Evolutionary conservation across 2,797 vertebrate genomes (phyloP).

Genomic region (Chiloscyllium punctatum): DNA sequence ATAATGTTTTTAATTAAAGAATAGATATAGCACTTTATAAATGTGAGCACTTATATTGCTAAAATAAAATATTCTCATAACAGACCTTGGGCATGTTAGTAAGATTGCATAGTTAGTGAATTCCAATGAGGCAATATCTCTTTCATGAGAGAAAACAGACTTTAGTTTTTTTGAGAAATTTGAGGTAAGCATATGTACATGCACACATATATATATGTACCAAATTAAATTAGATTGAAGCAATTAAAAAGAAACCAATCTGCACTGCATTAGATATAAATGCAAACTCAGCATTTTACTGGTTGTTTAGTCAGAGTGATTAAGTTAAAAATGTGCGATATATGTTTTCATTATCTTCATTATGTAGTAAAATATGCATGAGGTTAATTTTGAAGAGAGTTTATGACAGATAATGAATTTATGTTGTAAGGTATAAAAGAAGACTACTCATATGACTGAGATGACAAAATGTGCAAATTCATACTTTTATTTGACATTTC

Average conservation of each 20-base stretch:
- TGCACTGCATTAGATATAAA: neutral
- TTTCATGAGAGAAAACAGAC: neutral
- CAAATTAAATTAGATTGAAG: constrained; percentile 13
- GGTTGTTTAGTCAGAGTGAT: constrained; percentile 22
- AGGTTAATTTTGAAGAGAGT: neutral
- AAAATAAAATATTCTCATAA: neutral
- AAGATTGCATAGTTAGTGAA: neutral
- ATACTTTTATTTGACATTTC: neutral
- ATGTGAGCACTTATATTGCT: neutral
- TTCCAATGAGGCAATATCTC: no score
- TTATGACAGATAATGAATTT: neutral
- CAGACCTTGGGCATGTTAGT: neutral
- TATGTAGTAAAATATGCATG: constrained; percentile 28
- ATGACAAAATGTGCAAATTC: neutral
- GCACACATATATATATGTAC: neutral
- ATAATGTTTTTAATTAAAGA: neutral
- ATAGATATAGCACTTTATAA: neutral
- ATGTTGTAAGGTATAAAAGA: neutral
- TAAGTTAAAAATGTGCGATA: neutral
- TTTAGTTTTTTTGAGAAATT: neutral
- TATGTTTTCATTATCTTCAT: constrained; percentile 4
- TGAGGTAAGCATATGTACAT: neutral
- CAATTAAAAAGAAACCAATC: constrained; percentile 7
- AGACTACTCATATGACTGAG: neutral
- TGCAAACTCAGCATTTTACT: neutral